Percentiles rank a stretch among this genome's conserved stretches.
phyloP scores from a whole-genome alignment of 2,797 vertebrate genomes.

The Sebastes steindachneri region DNA sequence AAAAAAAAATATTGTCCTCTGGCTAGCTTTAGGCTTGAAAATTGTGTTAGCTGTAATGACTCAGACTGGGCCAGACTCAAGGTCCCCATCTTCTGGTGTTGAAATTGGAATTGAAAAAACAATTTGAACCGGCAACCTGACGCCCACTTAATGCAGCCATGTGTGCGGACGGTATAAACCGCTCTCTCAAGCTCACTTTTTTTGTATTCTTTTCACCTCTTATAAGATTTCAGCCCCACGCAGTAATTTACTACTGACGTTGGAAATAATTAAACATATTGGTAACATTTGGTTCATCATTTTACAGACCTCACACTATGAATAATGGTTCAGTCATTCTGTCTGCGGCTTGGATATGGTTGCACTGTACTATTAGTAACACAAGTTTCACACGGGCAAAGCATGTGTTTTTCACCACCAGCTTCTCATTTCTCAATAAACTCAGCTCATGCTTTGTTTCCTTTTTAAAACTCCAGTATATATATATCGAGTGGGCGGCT shows the following conservation, averaged over 20 bases:
- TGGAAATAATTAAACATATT: background rate
- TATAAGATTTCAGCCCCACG: background rate
- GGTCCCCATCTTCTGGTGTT: background rate
- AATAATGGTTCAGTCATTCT: background rate
- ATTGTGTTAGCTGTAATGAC: background rate
- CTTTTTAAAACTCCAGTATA: background rate
- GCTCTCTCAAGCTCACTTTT: background rate
- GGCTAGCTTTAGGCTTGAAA: background rate
- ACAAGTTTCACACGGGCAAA: background rate
- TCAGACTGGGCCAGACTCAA: background rate
- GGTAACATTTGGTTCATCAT: background rate
- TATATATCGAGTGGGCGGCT: slow-evolving; percentile 2
- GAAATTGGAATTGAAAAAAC: background rate
- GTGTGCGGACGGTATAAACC: background rate
- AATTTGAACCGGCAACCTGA: background rate
- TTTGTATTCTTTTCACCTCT: background rate
- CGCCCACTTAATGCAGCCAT: background rate
- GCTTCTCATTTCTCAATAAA: slow-evolving; percentile 4
- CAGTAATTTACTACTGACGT: background rate
- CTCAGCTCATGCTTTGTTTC: slow-evolving; percentile 3
- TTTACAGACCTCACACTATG: background rate
- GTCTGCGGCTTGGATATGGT: background rate
- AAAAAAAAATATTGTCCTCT: background rate
- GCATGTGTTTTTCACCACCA: background rate
- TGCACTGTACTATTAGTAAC: background rate